Base-by-base conservation (phyloP, 2,113 vertebrate genomes). In the Bagarius yarrelli region DNA sequence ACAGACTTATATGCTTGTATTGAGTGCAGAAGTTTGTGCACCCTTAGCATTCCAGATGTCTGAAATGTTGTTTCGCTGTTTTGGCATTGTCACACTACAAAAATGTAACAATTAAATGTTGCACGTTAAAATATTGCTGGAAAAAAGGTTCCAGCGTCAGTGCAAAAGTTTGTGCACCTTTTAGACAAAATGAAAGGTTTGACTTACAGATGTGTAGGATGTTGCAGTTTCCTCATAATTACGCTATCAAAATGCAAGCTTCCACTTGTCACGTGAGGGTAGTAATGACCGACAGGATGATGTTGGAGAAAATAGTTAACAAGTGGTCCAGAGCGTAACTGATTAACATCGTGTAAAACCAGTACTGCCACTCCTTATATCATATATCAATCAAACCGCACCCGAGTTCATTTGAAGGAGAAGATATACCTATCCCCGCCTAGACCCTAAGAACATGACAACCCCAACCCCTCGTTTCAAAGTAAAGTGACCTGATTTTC, bases 401-500 rank as follows among this genome's bases (percentile, higher is more conserved):
- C 36, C 36, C 3, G 36, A 40, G 36, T 4, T 40, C 8, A 8
- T 40, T 40, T 40, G 36, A 8, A 40, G 3, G 36, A 40, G 36
- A 40, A 8, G 36, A 40, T 40, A 3, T 40, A 40, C 36, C 36
- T 8, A 40, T 40, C 36, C 8, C 8, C 3, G 36, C 3, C 3
- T 3, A 40, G 77, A 56, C n/a, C 5, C 67, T 27, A 18, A 27
- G 57, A 71, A 0, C 47, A 44, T 13, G 25, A 3, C n/a, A n/a
- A n/a, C n/a, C 52, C 66, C 27, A 23, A 25, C n/a, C 44, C 50
- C 50, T 67, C 23, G 27, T 75, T 64, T 56, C 9, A 21, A 21
- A 74, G 69, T 52, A 36, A 73, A 81, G 57, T 53, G 71, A 66
- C 18, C 66, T 5, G 40, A 32, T 5, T 12, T 30, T 23, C 70